Evolutionary conservation across 2,113 vertebrate species (phyloP).

Genomic region (Tupaia chinensis): DNA sequence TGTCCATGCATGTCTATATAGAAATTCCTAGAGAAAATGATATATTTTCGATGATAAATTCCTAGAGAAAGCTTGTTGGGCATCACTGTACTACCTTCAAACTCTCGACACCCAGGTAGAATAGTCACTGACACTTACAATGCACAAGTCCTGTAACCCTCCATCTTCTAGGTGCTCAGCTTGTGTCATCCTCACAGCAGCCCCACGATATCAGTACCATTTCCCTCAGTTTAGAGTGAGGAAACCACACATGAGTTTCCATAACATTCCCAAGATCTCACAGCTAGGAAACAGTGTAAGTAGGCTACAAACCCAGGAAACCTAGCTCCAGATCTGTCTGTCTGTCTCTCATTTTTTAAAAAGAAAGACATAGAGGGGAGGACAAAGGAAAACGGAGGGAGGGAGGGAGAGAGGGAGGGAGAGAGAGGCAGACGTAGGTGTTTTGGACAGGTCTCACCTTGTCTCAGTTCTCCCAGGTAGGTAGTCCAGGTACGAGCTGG

Average conservation of each 20-base stretch:
- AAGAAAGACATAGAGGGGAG: no score
- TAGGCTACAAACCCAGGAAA: not conserved
- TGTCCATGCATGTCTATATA: not conserved
- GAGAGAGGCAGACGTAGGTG: no score
- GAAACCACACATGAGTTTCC: not conserved
- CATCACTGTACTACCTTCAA: not conserved
- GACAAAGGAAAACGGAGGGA: no score
- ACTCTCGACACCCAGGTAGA: not conserved
- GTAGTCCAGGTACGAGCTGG: no score
- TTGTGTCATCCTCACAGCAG: not conserved
- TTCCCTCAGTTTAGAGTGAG: not conserved
- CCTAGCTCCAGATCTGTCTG: not conserved
- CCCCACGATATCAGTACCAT: not conserved
- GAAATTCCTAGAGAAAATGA: not conserved
- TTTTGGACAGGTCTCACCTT: no score
- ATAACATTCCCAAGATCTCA: not conserved
- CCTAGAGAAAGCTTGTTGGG: not conserved
- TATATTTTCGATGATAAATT: not conserved
- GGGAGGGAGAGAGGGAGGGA: no score
- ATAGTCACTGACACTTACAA: not conserved
- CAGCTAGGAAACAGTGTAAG: not conserved
- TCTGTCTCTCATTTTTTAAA: no score
- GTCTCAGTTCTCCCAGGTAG: no score
- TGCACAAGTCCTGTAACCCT: not conserved
- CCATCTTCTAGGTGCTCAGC: not conserved